Base-by-base conservation (phyloP, 2,797 vertebrate genomes). In the Diceros bicornis region DNA sequence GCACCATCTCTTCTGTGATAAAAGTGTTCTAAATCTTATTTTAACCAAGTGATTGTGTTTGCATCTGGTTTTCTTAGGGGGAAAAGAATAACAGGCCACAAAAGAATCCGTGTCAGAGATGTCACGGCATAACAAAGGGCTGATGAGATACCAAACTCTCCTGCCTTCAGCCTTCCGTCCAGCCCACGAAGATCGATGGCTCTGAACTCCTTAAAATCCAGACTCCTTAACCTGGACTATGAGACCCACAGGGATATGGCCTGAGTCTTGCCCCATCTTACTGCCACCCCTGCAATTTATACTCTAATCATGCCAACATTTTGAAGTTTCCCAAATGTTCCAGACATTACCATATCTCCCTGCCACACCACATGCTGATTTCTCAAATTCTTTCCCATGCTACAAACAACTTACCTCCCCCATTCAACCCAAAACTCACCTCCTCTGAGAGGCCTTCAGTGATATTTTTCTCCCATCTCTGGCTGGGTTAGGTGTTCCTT, bases 21-120 rank as follows among this genome's bases (percentile, higher is more conserved):
- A 98, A 98, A 96, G 83, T 98, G 75, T 97, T 93, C 97, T 97
- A 97, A 90, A 98, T 98, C 95, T 98, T 98, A 97, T 97, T 98
- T 98, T 97, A 98, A 98, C 92, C 98, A 98, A 98, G 94, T 78
- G 85, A 97, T 97, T 98, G 94, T 96, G 97, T 93, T 98, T 96
- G 79, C 77, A 84, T 85, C 75, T 94, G 62, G 1, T 89, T 98
- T 98, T 98, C 94, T 97, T 97, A 9, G 7, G 32, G 18, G 78
- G 37, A 83, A 93, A 91, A 47, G 50, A 96, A 97, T 62, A 97
- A 98, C 34, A 61, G 64, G 75, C n/a, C 93, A 96, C 84, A 74
- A 89, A 98, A 98, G 97, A 77, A 97, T 66, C 75, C 78, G 7
- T 41, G 94, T 88, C 34, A 95, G 50, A 64, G 97, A 97, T 59